phyloP scores from a whole-genome alignment of 2,113 vertebrate species.

The Hiodon tergisus region DNA sequence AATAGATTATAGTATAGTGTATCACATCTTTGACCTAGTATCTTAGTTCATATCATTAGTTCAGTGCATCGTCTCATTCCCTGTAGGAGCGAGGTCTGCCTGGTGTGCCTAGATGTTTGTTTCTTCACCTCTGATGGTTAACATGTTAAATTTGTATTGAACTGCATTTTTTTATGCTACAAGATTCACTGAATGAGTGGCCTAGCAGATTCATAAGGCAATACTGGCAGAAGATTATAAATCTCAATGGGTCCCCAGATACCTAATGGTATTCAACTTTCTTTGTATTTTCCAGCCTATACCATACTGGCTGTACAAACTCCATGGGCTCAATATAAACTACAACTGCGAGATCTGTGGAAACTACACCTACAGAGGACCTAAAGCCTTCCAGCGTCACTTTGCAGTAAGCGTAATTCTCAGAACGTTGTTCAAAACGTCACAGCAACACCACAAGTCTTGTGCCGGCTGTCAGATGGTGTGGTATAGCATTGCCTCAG shows the following conservation, averaged over 20 bases:
- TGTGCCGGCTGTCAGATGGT: too few relatives aligned
- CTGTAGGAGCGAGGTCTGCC: too few relatives aligned
- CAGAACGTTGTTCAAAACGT: constrained; percentile 28
- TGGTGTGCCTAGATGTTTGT: too few relatives aligned
- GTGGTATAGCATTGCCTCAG: too few relatives aligned
- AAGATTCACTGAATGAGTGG: too few relatives aligned
- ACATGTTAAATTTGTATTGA: not conserved
- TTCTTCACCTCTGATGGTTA: too few relatives aligned
- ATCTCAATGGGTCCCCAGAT: not conserved
- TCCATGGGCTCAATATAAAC: constrained; percentile 96
- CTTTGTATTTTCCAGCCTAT: constrained; percentile 70
- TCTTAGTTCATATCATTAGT: too few relatives aligned
- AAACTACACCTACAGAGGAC: constrained; percentile 95
- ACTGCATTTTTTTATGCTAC: not conserved
- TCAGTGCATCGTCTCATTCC: too few relatives aligned
- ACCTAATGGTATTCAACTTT: not conserved
- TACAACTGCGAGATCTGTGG: constrained; percentile 99
- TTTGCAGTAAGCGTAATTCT: constrained; percentile 68
- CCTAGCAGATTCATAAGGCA: too few relatives aligned
- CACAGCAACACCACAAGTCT: too few relatives aligned
- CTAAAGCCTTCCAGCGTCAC: constrained; percentile 94
- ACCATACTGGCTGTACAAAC: constrained; percentile 93
- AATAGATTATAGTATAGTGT: too few relatives aligned
- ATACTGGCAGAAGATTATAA: not conserved
- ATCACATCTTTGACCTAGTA: too few relatives aligned